Evolutionary conservation across 2,113 vertebrate species (phyloP).

Genomic region (Panthera uncia): DNA sequence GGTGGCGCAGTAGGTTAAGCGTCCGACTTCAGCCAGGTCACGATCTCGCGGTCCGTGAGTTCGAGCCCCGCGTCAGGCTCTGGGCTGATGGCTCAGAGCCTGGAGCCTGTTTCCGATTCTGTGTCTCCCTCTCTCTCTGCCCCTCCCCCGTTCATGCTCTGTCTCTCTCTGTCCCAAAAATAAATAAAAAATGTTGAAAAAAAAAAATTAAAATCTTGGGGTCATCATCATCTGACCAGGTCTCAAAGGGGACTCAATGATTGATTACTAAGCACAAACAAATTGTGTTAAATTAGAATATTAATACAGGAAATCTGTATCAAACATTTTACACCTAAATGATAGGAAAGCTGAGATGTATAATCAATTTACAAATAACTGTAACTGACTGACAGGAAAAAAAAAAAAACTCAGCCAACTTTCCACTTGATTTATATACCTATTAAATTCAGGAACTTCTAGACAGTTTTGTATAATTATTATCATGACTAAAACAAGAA

Average conservation of each 20-base stretch:
- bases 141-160: no score
- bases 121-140: no score
- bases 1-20: no score
- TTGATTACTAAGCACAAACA: conserved; percentile 72
- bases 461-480: not conserved
- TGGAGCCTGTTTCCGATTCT: no score
- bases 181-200: no score
- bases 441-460: not conserved
- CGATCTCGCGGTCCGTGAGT: no score
- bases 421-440: not conserved
- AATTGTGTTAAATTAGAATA: conserved; percentile 67
- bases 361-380: conserved; percentile 43
- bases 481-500: not conserved
- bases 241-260: conserved; percentile 55
- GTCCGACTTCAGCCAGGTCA: no score
- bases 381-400: not conserved
- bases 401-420: not conserved
- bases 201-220: not conserved
- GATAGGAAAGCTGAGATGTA: conserved; percentile 47
- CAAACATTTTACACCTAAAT: conserved; percentile 40
- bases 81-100: no score
- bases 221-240: not conserved
- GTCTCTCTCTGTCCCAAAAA: no score
- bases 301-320: conserved; percentile 78
- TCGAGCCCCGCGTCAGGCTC: no score